Conservation (phyloP, 2,797 vertebrate genomes). For the Prunella strophiata region DNA sequence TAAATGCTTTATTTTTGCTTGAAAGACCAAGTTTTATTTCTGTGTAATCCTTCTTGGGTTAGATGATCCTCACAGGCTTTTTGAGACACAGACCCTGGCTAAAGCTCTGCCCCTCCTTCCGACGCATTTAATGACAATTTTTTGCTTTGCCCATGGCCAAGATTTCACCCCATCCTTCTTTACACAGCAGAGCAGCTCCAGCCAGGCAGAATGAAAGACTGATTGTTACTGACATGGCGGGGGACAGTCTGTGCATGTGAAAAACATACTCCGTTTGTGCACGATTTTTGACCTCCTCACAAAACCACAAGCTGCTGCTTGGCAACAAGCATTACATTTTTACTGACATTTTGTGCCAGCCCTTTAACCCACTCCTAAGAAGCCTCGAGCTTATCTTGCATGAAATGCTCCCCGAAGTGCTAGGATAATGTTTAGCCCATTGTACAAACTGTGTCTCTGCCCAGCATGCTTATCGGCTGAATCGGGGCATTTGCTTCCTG, state of each 20-base stretch:
- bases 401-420: background rate
- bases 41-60: background rate
- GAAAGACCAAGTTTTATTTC: background rate
- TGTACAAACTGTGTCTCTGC: conserved; percentile 26
- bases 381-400: conserved; percentile 15
- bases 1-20: background rate
- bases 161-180: conserved; percentile 15
- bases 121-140: background rate
- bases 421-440: conserved; percentile 40
- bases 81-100: background rate
- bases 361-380: background rate
- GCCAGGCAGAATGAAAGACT: background rate
- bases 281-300: conserved; percentile 12
- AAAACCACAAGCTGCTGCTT: conserved; percentile 40
- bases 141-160: background rate
- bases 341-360: background rate
- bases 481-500: background rate
- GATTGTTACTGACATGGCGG: background rate
- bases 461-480: background rate
- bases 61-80: background rate
- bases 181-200: fast-evolving
- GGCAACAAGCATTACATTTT: background rate
- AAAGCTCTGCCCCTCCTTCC: background rate
- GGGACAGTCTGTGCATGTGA: background rate
- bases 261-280: background rate